Conservation (phyloP, 2,797 vertebrate genomes). For the Eidolon dupreanum region DNA sequence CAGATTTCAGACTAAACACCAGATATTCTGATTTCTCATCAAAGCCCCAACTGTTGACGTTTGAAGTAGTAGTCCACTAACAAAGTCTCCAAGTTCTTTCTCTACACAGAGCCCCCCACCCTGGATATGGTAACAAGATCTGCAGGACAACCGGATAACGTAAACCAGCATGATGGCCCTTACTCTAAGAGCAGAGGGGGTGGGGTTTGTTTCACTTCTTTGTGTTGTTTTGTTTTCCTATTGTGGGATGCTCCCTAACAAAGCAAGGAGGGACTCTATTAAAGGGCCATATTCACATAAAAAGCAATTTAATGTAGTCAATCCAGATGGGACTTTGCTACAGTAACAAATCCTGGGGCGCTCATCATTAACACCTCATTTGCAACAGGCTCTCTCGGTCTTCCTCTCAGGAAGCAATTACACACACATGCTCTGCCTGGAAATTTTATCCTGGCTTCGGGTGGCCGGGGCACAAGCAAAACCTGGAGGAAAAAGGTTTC, state of each 20-base stretch:
- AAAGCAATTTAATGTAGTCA: neutral
- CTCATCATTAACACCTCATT: conserved; percentile 77
- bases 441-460: conserved; percentile 55
- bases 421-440: conserved; percentile 43
- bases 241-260: neutral
- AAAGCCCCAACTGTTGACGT: neutral
- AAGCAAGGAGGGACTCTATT: neutral
- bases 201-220: neutral
- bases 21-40: neutral
- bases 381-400: conserved; percentile 38
- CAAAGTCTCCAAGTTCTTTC: neutral
- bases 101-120: neutral
- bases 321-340: conserved; percentile 48
- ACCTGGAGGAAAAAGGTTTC: neutral
- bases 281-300: neutral
- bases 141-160: neutral
- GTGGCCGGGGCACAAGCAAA: conserved; percentile 57
- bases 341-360: conserved; percentile 33
- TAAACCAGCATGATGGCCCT: accelerated
- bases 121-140: too few relatives aligned
- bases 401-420: conserved; percentile 74
- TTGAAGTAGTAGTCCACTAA: too few relatives aligned
- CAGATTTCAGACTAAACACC: neutral
- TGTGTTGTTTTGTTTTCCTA: neutral
- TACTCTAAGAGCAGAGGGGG: neutral